These are phyloP conservation scores for Sitta europaea DNA, from an alignment of 2,113 vertebrate species.

Conservation along the genomic window DNA sequence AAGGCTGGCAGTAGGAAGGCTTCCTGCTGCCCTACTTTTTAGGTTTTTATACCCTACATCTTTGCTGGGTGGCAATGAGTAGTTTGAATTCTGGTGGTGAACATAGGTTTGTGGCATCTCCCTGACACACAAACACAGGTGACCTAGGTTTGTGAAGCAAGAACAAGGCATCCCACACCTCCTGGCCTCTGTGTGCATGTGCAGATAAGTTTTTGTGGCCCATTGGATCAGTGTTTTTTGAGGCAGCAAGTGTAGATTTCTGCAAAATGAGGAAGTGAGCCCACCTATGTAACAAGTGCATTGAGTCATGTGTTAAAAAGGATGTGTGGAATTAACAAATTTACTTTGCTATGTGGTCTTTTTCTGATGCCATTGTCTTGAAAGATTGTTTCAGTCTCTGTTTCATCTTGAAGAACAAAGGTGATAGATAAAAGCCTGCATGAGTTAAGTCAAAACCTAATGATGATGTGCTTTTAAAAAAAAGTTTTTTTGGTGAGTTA, in stretches of 20 bases:
- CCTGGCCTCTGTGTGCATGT: not conserved
- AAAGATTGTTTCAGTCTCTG: not conserved
- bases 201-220: not conserved
- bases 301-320: not conserved
- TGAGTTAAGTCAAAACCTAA: constrained; percentile 14
- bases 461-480: not conserved
- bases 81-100: not conserved
- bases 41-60: not conserved
- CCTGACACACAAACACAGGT: not conserved
- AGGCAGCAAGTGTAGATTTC: not conserved
- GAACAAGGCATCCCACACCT: not conserved
- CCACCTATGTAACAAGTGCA: not conserved
- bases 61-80: not conserved
- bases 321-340: not conserved
- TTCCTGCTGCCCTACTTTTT: not conserved
- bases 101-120: not conserved
- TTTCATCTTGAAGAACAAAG: constrained; percentile 34
- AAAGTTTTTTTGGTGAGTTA: not conserved
- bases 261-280: not conserved
- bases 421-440: constrained; percentile 21
- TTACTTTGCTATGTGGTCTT: not conserved
- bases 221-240: not conserved
- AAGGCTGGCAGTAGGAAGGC: not conserved
- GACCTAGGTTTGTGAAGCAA: not conserved
- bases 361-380: not conserved